Percentiles rank a stretch among this genome's conserved stretches.
Conservation (phyloP, 92 coral and sea anemone genomes). For the Paragorgia papillata region DNA sequence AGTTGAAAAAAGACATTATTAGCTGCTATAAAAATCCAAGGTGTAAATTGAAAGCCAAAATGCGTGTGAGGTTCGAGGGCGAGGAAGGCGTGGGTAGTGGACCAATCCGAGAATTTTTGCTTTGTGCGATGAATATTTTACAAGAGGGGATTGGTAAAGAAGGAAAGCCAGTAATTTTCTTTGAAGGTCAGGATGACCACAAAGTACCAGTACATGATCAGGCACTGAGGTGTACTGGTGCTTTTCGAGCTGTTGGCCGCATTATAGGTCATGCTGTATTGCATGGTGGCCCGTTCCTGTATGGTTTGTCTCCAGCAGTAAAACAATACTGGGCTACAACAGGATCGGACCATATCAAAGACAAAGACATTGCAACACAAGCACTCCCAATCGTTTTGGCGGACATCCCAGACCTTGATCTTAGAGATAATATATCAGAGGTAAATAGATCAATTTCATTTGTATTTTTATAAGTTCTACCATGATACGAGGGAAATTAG, state of each 20-base stretch:
- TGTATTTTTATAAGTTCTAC: too few relatives aligned
- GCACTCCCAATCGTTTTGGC: constrained; percentile 48
- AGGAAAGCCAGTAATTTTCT: constrained; percentile 49
- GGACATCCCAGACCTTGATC: constrained; percentile 60
- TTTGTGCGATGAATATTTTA: constrained; percentile 51
- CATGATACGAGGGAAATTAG: too few relatives aligned
- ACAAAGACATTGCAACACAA: constrained; percentile 35
- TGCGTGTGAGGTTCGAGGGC: constrained; percentile 56
- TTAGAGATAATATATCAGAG: constrained; percentile 52
- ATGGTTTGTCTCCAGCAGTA: constrained; percentile 52
- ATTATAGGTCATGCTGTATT: constrained; percentile 65
- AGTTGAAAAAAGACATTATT: constrained; percentile 47
- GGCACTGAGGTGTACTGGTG: constrained; percentile 55
- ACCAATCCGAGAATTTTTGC: constrained; percentile 51
- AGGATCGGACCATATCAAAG: neutral
- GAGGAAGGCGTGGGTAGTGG: constrained; percentile 63
- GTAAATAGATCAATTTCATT: too few relatives aligned
- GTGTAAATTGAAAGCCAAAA: constrained; percentile 37
- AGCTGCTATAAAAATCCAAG: constrained; percentile 51
- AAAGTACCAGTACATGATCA: constrained; percentile 53
- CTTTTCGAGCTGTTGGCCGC: constrained; percentile 52
- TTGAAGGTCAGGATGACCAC: constrained; percentile 62
- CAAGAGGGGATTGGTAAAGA: constrained; percentile 54
- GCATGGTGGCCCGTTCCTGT: constrained; percentile 60
- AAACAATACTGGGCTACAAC: constrained; percentile 51